Percentiles rank a stretch among this genome's conserved stretches.
Conservation (phyloP, 2,113 vertebrate genomes). For the Nanorana parkeri region DNA sequence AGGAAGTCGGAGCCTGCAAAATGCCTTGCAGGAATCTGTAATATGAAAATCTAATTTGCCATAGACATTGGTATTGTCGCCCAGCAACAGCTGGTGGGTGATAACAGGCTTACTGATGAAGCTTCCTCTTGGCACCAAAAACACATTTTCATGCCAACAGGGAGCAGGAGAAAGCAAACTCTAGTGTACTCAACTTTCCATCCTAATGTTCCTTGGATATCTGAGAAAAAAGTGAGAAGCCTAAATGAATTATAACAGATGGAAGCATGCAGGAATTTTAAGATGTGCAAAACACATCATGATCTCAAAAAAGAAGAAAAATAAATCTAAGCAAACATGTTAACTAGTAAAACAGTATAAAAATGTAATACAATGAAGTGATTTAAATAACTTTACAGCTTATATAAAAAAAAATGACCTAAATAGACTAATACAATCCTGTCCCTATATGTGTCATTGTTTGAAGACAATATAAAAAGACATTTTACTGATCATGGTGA, state of each 20-base stretch:
- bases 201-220: constrained; percentile 29
- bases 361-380: neutral
- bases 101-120: constrained; percentile 40
- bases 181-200: constrained; percentile 22
- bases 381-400: neutral
- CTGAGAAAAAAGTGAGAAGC: constrained; percentile 33
- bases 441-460: too few relatives aligned
- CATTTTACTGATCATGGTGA: too few relatives aligned
- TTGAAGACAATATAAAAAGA: too few relatives aligned
- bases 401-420: neutral
- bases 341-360: constrained; percentile 11
- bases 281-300: constrained; percentile 16
- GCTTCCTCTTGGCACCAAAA: constrained; percentile 35
- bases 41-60: constrained; percentile 38
- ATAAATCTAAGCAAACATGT: constrained; percentile 13
- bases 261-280: constrained; percentile 23
- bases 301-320: neutral
- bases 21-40: constrained; percentile 2
- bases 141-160: constrained; percentile 33
- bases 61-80: constrained; percentile 20
- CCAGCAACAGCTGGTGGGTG: constrained; percentile 31
- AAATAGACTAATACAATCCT: too few relatives aligned
- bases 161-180: constrained; percentile 21
- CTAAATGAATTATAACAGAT: constrained; percentile 33
- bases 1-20: neutral